These are phyloP conservation scores for Amniataba percoides DNA, from an alignment of 2,797 vertebrate species.

Conservation along the genomic window DNA sequence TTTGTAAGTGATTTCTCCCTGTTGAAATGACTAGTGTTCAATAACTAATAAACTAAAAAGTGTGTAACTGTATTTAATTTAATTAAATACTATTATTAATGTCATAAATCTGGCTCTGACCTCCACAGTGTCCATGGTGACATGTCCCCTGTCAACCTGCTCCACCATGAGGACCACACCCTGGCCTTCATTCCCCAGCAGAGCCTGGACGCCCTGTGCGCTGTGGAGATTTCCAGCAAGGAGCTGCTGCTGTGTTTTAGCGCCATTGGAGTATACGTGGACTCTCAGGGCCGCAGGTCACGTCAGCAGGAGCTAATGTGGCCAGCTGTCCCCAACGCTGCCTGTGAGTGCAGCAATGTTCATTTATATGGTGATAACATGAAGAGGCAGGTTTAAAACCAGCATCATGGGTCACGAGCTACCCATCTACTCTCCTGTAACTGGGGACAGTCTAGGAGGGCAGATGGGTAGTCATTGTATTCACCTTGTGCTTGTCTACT, in stretches of 20 bases:
- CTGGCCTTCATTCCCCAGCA: slow-evolving; percentile 94
- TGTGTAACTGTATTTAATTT: background rate
- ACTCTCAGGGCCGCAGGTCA: slow-evolving; percentile 96
- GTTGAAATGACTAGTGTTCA: background rate
- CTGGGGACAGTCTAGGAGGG: background rate
- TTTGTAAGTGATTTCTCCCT: background rate
- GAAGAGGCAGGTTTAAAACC: background rate
- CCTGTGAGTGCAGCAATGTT: slow-evolving; percentile 88
- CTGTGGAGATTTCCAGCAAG: slow-evolving; percentile 97
- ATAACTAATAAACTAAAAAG: background rate
- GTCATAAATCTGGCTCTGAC: background rate
- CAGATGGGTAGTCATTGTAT: background rate
- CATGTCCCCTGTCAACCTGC: slow-evolving; percentile 87
- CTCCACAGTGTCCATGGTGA: slow-evolving; percentile 88
- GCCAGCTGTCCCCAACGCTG: slow-evolving; percentile 93
- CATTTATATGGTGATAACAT: accelerated
- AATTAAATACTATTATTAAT: background rate
- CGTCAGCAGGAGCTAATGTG: slow-evolving; percentile 99
- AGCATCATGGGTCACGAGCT: background rate
- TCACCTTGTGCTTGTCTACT: background rate
- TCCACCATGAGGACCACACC: slow-evolving; percentile 95
- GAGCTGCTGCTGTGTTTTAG: slow-evolving; percentile 99
- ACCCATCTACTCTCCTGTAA: no score
- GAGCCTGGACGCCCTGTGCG: slow-evolving; percentile 92
- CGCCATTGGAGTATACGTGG: slow-evolving; percentile 95